Evolutionary conservation across 2,113 vertebrate species (phyloP), one percentile per base, ranked within the genome.

Genomic region (Elephantulus edwardii): DNA sequence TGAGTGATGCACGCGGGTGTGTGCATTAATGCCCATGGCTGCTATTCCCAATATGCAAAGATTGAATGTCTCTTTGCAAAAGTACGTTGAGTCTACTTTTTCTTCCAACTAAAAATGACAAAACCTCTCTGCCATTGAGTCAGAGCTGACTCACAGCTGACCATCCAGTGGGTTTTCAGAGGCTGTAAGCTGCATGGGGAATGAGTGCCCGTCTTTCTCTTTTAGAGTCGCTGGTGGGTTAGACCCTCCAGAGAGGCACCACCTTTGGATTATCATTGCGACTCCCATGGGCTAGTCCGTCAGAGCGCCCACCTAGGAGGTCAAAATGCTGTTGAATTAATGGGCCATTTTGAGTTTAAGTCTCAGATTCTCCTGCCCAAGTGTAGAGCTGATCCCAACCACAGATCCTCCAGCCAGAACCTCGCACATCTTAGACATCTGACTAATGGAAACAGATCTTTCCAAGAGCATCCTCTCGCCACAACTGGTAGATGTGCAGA

Each of bases 371-470:
- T 87, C 19, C 58, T 83, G 26, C 33, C 83, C 2, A 14, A 74
- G n/a, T 80, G 77, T 20, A 86, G 62, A 88, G 74, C 30, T 46
- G 91, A 90, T 44, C 75, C 80, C 4, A 83, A 79, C 75, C 40
- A 82, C 38, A 14, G 11, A 44, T 38, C 48, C 46, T 35, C 81
- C 78, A 75, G 58, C 40, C 42, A 14, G 60, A 77, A 79, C 6
- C 30, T 14, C 87, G 76, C 52, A 72, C 68, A 52, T 77, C 52
- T 33, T 79, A 58, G 42, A 5, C 14, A 64, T 78, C 64, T 72
- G 76, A 70, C 16, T 22, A 20, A 76, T 60, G 70, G 92, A 94
- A 91, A 88, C 52, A 62, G 79, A 81, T 62, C 72, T 44, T 40
- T 17, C 72, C 80, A 5, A 0, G 72, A 81, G 90, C 52, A 35